Base-by-base conservation (phyloP, 2,113 vertebrate genomes). In the Miniopterus natalensis region DNA sequence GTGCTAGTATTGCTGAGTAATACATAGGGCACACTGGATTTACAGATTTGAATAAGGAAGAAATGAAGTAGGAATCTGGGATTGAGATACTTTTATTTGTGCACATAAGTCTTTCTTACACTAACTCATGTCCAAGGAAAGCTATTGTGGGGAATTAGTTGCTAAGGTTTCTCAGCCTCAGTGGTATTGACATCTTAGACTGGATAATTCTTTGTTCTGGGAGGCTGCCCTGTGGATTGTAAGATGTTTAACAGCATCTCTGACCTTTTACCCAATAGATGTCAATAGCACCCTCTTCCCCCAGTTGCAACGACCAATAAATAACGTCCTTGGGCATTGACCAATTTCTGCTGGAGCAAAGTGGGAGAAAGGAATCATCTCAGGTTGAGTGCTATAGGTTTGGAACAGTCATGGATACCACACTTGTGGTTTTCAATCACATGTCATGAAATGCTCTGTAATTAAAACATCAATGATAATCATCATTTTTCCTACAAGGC, bases 51-150 rank as follows among this genome's bases (percentile, higher is more conserved):
- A 90, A 66, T 53, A 25, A 31, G 0, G 84, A 65, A 47, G 59
- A 77, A 87, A 55, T 25, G 17, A 57, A 42, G 11, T 10, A 55
- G 70, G 40, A 73, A n/a, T 92, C 42, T 83, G 3, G 55, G 45
- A 63, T 92, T 78, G 51, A 88, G 8, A 51, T 68, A 49, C 40
- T 88, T 94, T 79, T 61, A 57, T 80, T 55, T 66, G 45, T 93
- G 23, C 2, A 31, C 17, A 3, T 31, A 25, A 36, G 7, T 84
- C 15, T 80, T 2, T 92, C 15, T 65, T 40, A 17, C 5, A 45
- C 29, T 71, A 59, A 91, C 14, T 87, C 23, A 55, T 61, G 25
- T 66, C 61, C 23, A n/a, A 17, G 66, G 15, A 80, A 13, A 80
- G 8, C 75, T 45, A 2, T 12, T 51, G 14, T 59, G 21, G 49